Evolutionary conservation across 2,797 vertebrate species (phyloP).

Genomic region (Argentina silus): DNA sequence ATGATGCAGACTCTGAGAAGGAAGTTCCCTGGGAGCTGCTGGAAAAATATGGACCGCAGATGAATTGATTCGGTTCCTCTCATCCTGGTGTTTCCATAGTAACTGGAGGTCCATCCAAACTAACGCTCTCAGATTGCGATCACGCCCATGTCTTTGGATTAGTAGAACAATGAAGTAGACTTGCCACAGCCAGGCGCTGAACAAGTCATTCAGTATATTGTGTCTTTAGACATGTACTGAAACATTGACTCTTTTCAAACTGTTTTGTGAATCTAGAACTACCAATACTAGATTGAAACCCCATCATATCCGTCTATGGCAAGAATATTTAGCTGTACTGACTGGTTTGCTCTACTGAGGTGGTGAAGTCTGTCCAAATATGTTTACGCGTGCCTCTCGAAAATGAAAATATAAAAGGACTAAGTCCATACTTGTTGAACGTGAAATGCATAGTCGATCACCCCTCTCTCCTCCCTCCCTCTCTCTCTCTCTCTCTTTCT

Average conservation of each 20-base stretch:
- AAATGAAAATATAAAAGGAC: too few relatives aligned
- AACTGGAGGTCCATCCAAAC: conserved; percentile 62
- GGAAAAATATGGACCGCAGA: conserved; percentile 53
- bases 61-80: conserved; percentile 66
- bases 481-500: neutral
- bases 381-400: too few relatives aligned
- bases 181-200: neutral
- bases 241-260: neutral
- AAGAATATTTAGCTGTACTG: neutral
- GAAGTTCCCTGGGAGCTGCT: conserved; percentile 72
- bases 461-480: neutral
- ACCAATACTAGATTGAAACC: neutral
- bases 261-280: too few relatives aligned
- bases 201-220: too few relatives aligned
- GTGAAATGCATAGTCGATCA: neutral
- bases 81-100: conserved; percentile 73
- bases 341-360: too few relatives aligned
- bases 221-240: neutral
- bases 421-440: too few relatives aligned
- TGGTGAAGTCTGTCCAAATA: too few relatives aligned
- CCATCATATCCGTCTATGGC: neutral
- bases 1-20: conserved; percentile 57
- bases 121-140: conserved; percentile 35
- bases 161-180: conserved; percentile 27
- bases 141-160: conserved; percentile 27